Evolutionary conservation across 2,888 invertebrate genomes (phyloP).

Genomic region (Helleia helle): DNA sequence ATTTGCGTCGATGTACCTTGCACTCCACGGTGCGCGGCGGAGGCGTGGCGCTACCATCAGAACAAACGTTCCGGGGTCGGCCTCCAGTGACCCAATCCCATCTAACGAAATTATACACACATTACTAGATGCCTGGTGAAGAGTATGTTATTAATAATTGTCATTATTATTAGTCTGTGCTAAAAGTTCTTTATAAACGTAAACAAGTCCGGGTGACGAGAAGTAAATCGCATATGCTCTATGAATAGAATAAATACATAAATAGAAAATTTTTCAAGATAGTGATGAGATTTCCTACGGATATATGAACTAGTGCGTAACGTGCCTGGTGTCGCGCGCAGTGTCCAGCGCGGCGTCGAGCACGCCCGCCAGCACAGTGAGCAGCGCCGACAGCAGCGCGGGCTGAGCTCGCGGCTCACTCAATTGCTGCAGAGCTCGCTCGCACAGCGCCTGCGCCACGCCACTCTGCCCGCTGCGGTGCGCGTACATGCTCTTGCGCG

Average conservation of each 20-base stretch:
- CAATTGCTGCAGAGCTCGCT: constrained; percentile 54
- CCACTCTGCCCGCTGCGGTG: constrained; percentile 70
- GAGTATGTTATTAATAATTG: too few relatives aligned
- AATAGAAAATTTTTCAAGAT: too few relatives aligned
- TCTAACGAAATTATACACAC: constrained; percentile 57
- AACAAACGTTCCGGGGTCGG: constrained; percentile 36
- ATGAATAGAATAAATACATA: too few relatives aligned
- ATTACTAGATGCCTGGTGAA: too few relatives aligned
- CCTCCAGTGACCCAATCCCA: constrained; percentile 94
- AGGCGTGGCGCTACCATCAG: constrained; percentile 23
- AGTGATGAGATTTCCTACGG: too few relatives aligned
- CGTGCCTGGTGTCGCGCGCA: constrained; percentile 17
- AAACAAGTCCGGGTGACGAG: too few relatives aligned
- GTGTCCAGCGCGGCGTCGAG: constrained; percentile 37
- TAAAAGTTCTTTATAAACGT: too few relatives aligned
- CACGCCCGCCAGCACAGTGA: constrained; percentile 47
- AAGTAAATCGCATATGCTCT: too few relatives aligned
- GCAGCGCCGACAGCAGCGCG: constrained; percentile 54
- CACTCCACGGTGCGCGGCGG: constrained; percentile 49
- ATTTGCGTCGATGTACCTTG: constrained; percentile 76
- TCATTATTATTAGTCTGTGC: too few relatives aligned
- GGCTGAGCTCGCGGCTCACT: constrained; percentile 36
- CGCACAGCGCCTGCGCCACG: constrained; percentile 75
- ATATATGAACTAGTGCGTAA: too few relatives aligned
- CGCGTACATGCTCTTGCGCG: constrained; percentile 81